These are phyloP conservation scores for Stictonetta naevosa DNA, from an alignment of 2,113 vertebrate genomes.

Conservation along the genomic window DNA sequence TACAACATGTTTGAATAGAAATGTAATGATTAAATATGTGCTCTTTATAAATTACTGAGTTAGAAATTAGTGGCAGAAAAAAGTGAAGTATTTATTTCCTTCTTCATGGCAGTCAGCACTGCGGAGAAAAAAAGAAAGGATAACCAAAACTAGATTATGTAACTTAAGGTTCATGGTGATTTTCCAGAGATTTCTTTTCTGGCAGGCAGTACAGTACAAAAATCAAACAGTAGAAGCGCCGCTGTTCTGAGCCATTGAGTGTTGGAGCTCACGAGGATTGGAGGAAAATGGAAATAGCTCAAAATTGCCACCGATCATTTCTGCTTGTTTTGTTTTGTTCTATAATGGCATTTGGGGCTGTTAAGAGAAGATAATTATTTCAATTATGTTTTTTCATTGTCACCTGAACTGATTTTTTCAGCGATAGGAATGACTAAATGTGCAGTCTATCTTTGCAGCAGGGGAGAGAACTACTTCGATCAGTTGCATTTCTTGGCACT, in stretches of 20 bases:
- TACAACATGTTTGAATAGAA: neutral
- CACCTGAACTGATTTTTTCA: neutral
- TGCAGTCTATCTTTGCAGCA: neutral
- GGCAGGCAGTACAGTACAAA: neutral
- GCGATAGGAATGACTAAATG: neutral
- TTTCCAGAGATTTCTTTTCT: slow-evolving; percentile 17
- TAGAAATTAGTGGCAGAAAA: neutral
- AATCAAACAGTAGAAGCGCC: neutral
- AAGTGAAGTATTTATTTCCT: neutral
- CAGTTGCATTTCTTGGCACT: slow-evolving; percentile 22
- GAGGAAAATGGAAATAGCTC: neutral
- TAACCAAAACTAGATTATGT: neutral
- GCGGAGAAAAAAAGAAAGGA: neutral
- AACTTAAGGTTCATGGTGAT: neutral
- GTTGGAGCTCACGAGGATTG: neutral
- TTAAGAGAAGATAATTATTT: neutral
- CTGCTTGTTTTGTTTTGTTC: neutral
- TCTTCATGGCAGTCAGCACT: neutral
- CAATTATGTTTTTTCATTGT: neutral
- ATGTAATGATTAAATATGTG: neutral
- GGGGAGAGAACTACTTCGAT: neutral
- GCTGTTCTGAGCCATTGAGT: neutral
- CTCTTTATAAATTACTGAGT: neutral
- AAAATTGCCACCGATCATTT: neutral
- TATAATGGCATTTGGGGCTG: neutral